Percentiles rank a stretch among this genome's conserved stretches.
These are phyloP conservation scores for Venusia cambrica DNA, from an alignment of 2,888 invertebrate species.

Conservation along the genomic window DNA sequence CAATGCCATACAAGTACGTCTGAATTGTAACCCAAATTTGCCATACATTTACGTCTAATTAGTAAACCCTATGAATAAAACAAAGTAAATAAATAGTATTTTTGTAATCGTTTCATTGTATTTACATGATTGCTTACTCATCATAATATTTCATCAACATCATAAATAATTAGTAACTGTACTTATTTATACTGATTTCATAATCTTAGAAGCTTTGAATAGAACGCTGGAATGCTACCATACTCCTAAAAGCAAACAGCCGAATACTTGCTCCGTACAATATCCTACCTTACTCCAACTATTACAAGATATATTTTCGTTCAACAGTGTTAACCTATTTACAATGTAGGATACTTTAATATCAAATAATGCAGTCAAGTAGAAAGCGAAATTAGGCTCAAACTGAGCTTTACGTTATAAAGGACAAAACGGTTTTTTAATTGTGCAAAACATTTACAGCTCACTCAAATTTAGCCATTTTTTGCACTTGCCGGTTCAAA, in stretches of 20 bases:
- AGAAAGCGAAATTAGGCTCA: conserved; percentile 9
- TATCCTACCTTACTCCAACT: conserved; percentile 28
- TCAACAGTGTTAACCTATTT: conserved; percentile 62
- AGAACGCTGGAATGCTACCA: conserved; percentile 71
- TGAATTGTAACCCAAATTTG: conserved; percentile 22
- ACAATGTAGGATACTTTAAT: conserved; percentile 69
- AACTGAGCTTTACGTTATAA: conserved; percentile 2
- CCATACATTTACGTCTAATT: too few relatives aligned
- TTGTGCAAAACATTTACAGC: too few relatives aligned
- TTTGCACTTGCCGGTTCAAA: too few relatives aligned
- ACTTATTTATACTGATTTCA: too few relatives aligned
- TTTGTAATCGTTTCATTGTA: conserved; percentile 69
- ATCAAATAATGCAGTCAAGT: conserved; percentile 60
- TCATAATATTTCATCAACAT: conserved; percentile 63
- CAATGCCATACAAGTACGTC: too few relatives aligned
- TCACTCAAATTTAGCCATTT: too few relatives aligned
- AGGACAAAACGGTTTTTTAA: too few relatives aligned
- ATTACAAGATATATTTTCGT: conserved; percentile 34
- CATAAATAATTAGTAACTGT: conserved; percentile 63
- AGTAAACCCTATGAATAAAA: conserved; percentile 21
- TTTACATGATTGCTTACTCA: conserved; percentile 77
- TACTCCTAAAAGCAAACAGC: conserved; percentile 46
- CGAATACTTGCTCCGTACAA: conserved; percentile 28
- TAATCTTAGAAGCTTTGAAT: conserved; percentile 47
- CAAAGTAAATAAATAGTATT: conserved; percentile 63